These are phyloP conservation scores for Thera britannica DNA, from an alignment of 2,888 invertebrate species.

Conservation along the genomic window DNA sequence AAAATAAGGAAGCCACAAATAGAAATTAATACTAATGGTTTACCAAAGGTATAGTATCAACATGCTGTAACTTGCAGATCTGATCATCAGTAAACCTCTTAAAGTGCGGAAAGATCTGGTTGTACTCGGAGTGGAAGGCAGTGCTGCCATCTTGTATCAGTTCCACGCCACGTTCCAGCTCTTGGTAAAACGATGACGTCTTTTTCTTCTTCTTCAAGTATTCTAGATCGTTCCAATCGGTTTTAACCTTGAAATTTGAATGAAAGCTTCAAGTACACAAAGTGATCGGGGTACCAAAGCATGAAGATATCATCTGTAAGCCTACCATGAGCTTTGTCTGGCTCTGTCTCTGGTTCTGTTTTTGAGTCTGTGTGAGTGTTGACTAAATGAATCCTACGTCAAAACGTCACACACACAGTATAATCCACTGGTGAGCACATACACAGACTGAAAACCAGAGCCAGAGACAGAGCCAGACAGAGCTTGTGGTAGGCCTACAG, in stretches of 20 bases:
- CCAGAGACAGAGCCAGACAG: no score
- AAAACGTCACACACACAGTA: no score
- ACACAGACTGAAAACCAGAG: no score
- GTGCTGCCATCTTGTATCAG: constrained; percentile 61
- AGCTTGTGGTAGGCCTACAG: no score
- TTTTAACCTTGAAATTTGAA: constrained; percentile 54
- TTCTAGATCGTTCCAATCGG: constrained; percentile 66
- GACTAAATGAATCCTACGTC: no score
- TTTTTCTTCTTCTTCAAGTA: constrained; percentile 70
- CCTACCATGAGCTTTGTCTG: no score
- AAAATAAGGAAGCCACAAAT: no score
- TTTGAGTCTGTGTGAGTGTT: no score
- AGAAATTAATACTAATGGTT: no score
- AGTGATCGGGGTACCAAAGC: neutral
- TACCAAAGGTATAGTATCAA: constrained; percentile 73
- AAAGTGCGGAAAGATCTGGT: constrained; percentile 65
- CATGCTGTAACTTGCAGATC: constrained; percentile 67
- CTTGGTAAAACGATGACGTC: constrained; percentile 64
- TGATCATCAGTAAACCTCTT: constrained; percentile 66
- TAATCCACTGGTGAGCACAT: no score
- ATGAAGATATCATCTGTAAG: neutral
- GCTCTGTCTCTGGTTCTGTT: no score
- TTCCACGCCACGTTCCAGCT: constrained; percentile 58
- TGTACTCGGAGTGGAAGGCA: constrained; percentile 73
- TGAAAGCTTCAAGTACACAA: neutral